Percentiles rank a stretch among this genome's conserved stretches.
phyloP scores from a whole-genome alignment of 2,797 vertebrate species.

The Carapus acus region DNA sequence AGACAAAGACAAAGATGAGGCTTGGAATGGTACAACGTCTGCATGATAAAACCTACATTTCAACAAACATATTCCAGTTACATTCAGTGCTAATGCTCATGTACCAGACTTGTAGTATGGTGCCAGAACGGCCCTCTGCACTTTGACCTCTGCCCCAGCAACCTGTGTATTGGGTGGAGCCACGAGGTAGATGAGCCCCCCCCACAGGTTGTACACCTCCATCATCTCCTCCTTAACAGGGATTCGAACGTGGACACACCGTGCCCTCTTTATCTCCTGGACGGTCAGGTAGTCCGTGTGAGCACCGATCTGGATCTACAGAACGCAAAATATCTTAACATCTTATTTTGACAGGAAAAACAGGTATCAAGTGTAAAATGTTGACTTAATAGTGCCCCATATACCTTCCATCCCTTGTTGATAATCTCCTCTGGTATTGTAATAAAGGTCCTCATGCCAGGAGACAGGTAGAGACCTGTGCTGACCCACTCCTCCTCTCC shows the following conservation, averaged over 20 bases:
- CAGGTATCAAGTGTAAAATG: too few relatives aligned
- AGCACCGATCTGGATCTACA: slow-evolving; percentile 84
- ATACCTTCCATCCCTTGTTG: slow-evolving; percentile 75
- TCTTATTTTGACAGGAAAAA: too few relatives aligned
- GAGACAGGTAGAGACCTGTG: slow-evolving; percentile 83
- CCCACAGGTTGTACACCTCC: slow-evolving; percentile 84
- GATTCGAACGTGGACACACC: slow-evolving; percentile 69
- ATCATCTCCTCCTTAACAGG: slow-evolving; percentile 67
- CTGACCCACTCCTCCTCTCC: slow-evolving; percentile 78
- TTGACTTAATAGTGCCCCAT: neutral
- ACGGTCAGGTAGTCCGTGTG: slow-evolving; percentile 73
- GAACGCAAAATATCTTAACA: neutral
- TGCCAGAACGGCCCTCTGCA: slow-evolving; percentile 75
- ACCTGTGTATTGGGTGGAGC: slow-evolving; percentile 71
- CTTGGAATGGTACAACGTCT: too few relatives aligned
- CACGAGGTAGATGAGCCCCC: slow-evolving; percentile 82
- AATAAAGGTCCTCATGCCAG: slow-evolving; percentile 76
- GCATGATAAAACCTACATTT: too few relatives aligned
- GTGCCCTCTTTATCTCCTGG: slow-evolving; percentile 71
- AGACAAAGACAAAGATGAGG: neutral
- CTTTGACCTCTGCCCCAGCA: slow-evolving; percentile 55
- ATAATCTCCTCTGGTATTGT: slow-evolving; percentile 66
- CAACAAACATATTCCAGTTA: too few relatives aligned
- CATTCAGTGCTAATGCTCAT: slow-evolving; percentile 15
- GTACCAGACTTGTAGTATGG: slow-evolving; percentile 86